Evolutionary conservation across 2,888 invertebrate genomes (phyloP), one percentile per base, ranked within the genome.

Genomic region (Acanthosoma haemorrhoidale): DNA sequence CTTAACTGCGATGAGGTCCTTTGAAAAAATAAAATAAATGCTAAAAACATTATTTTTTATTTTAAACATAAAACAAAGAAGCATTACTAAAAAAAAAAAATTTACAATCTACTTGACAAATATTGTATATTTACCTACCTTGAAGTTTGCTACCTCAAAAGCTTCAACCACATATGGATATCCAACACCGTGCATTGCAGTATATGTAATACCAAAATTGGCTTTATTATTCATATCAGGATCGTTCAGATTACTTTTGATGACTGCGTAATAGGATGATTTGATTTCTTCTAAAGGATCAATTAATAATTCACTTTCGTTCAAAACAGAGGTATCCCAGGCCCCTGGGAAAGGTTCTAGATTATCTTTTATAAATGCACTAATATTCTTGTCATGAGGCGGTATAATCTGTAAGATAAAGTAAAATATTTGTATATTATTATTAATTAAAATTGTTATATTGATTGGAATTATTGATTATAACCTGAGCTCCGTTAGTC

Each of bases 181-280:
- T 0, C 97, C 97, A 4, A 99, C 97, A 4, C 99, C 99, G 79
- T 99, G 99, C 93, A 99, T 95, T 0, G 98, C 92, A 11, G 96
- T 96, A 79, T 97, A 98, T 0, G 92, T 91, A 73, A 94, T 87
- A 66, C 85, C 84, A 0, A 91, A 78, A 0, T 82, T 79, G 0
- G 85, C 83, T 16, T 80, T 82, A 43, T 79, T 80, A 75, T 88
- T 89, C 38, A 85, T 79, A 41, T 83, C 80, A 36, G 86, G 83
- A 32, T 83, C 79, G 18, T 86, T 80, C 8, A 90, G 80, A 32
- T 81, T 81, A 4, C 81, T 78, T 13, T 80, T 79, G 3, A 94
- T 81, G 34, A 84, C 64, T 39, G 76, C 83, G 11, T 83, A 87
- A 80, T 97, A 97, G 21, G 83, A 80, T 1, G 81, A 77, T 68